Evolutionary conservation across 2,113 vertebrate species (phyloP).

Genomic region (Cebus imitator): DNA sequence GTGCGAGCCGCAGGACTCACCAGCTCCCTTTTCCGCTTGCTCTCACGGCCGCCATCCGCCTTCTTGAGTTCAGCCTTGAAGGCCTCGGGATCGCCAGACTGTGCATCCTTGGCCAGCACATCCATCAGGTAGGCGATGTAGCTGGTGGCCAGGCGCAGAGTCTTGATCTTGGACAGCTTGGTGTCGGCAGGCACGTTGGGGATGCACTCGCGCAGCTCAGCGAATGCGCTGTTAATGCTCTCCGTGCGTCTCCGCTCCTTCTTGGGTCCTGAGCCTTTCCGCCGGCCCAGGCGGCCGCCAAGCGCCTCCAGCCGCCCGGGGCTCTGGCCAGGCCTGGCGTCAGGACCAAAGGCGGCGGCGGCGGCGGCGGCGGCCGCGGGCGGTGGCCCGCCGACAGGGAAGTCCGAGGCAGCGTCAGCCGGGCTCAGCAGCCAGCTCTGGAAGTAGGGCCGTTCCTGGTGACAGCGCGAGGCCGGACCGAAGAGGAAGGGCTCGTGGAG

Average conservation of each 20-base stretch:
- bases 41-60: constrained; percentile 89
- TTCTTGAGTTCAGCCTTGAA: constrained; percentile 97
- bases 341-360: constrained; percentile 76
- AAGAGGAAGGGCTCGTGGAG: constrained; percentile 94
- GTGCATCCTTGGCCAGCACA: constrained; percentile 93
- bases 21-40: constrained; percentile 93
- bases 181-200: constrained; percentile 94
- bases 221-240: constrained; percentile 94
- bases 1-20: constrained; percentile 80
- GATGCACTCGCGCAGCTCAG: constrained; percentile 92
- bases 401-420: constrained; percentile 87
- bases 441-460: constrained; percentile 91
- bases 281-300: constrained; percentile 87
- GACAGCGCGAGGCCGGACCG: constrained; percentile 89
- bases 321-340: constrained; percentile 82
- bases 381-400: constrained; percentile 86
- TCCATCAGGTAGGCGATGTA: constrained; percentile 95
- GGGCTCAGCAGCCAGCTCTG: constrained; percentile 94
- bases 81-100: constrained; percentile 90
- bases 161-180: constrained; percentile 94
- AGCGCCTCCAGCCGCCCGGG: constrained; percentile 86
- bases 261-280: constrained; percentile 90
- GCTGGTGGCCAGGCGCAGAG: constrained; percentile 91
- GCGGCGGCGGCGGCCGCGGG: constrained; percentile 74
- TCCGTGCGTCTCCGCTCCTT: constrained; percentile 94